These are phyloP conservation scores for Tryphoninae sp. DNA, from an alignment of 2,888 invertebrate genomes.

Conservation along the genomic window DNA sequence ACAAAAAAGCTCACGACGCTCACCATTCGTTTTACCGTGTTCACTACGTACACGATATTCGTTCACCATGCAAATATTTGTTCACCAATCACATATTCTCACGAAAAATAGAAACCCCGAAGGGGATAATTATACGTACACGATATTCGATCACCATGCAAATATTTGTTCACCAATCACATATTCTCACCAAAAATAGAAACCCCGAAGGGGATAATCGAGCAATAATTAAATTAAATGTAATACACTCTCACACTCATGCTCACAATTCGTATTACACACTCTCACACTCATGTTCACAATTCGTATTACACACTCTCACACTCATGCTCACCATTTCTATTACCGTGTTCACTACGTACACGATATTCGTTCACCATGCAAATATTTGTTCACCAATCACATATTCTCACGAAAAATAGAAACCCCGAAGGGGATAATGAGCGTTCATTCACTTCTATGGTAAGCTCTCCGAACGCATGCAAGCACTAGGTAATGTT, in stretches of 20 bases:
- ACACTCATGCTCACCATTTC: slow-evolving; percentile 32
- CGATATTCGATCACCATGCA: slow-evolving; percentile 3
- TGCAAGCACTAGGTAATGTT: slow-evolving; percentile 81
- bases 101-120: neutral
- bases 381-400: slow-evolving; percentile 29
- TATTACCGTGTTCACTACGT: slow-evolving; percentile 29
- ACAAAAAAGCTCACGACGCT: slow-evolving; percentile 10
- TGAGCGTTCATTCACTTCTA: slow-evolving; percentile 79
- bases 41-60: slow-evolving; percentile 27
- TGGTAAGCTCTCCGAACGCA: slow-evolving; percentile 81
- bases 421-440: neutral
- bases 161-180: slow-evolving; percentile 32
- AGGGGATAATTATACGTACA: too few relatives aligned
- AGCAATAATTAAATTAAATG: neutral
- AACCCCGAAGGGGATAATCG: neutral
- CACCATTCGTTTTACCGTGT: slow-evolving; percentile 28
- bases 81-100: slow-evolving; percentile 19
- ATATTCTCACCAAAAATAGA: neutral
- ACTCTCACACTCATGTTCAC: too few relatives aligned
- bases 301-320: too few relatives aligned
- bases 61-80: slow-evolving; percentile 20
- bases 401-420: neutral
- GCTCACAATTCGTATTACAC: too few relatives aligned
- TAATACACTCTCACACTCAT: neutral
- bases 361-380: slow-evolving; percentile 12